A percentile compares a stretch with the other conserved stretches of the same genome.
Evolutionary conservation across 2,888 invertebrate genomes (phyloP).

Genomic region (Lepidocyrtinus sp.): DNA sequence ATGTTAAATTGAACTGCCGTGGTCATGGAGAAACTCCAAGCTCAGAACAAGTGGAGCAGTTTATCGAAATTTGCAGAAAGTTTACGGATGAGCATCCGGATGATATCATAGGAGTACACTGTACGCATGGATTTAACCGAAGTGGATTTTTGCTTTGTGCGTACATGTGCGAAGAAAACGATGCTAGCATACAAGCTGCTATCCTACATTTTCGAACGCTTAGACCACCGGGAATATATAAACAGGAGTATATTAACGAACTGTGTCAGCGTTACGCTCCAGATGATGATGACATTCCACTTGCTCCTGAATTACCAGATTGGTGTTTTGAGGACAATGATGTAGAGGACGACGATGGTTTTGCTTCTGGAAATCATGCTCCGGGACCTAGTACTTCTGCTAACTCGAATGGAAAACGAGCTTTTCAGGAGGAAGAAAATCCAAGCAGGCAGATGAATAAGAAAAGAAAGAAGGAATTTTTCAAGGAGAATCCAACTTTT

Average conservation of each 20-base stretch:
- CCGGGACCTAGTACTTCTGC: conserved; percentile 50
- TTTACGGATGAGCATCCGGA: conserved; percentile 73
- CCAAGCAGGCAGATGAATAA: no score
- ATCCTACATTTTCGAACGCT: conserved; percentile 72
- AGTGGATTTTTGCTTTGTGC: conserved; percentile 77
- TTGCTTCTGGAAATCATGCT: conserved; percentile 45
- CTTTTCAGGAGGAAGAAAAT: conserved; percentile 22
- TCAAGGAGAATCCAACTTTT: conserved; percentile 80
- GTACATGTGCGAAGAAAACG: conserved; percentile 74
- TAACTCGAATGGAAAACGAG: conserved; percentile 43
- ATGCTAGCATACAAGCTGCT: conserved; percentile 75
- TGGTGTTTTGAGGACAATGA: conserved; percentile 86
- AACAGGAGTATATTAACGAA: conserved; percentile 45
- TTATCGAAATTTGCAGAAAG: conserved; percentile 72
- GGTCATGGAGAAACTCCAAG: conserved; percentile 76
- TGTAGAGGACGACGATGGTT: conserved; percentile 72
- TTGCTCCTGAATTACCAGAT: conserved; percentile 85
- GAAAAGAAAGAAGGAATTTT: conserved; percentile 74
- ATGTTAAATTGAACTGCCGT: conserved; percentile 75
- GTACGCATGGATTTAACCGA: conserved; percentile 78
- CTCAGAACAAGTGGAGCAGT: conserved; percentile 73
- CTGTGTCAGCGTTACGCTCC: conserved; percentile 82
- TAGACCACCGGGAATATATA: conserved; percentile 61
- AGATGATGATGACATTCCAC: conserved; percentile 77
- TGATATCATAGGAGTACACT: conserved; percentile 76